Evolutionary conservation across 23 tunicate species (phyloP).

Genomic region (Aplidium turbinatum): DNA sequence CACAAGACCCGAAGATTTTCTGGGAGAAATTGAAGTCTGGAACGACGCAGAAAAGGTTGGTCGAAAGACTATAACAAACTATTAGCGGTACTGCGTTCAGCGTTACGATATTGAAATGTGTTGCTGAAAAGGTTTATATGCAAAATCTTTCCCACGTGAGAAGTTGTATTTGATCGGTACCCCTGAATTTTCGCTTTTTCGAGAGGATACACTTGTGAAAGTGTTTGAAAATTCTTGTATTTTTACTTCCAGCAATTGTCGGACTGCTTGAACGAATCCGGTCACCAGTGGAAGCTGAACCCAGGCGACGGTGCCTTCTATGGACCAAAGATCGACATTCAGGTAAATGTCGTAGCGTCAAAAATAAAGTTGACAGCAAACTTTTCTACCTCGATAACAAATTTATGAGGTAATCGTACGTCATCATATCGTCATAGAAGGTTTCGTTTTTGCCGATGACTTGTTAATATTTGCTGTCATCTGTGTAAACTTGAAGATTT

Average conservation of each 20-base stretch:
- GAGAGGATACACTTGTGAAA: too few species aligned
- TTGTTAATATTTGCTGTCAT: too few species aligned
- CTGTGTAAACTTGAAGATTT: too few species aligned
- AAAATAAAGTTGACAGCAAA: not conserved
- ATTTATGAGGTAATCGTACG: too few species aligned
- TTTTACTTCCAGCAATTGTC: slow-evolving; percentile 49
- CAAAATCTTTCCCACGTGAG: too few species aligned
- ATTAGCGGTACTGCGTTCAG: not conserved
- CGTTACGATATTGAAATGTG: too few species aligned
- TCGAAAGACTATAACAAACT: not conserved
- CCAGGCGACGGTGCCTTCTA: slow-evolving; percentile 99
- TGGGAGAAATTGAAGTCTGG: slow-evolving; percentile 94
- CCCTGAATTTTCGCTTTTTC: too few species aligned
- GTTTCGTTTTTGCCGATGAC: too few species aligned
- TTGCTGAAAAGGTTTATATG: too few species aligned
- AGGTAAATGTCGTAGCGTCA: slow-evolving; percentile 19
- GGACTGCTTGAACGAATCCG: slow-evolving; percentile 78
- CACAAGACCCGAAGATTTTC: slow-evolving; percentile 95
- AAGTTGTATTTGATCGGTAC: too few species aligned
- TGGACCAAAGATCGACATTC: slow-evolving; percentile 98
- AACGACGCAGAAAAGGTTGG: slow-evolving; percentile 85
- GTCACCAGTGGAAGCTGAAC: slow-evolving; percentile 87
- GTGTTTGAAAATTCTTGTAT: not conserved
- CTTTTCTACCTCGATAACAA: too few species aligned
- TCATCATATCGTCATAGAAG: too few species aligned